phyloP scores from a whole-genome alignment of 2,888 invertebrate genomes.

The Thera britannica region DNA sequence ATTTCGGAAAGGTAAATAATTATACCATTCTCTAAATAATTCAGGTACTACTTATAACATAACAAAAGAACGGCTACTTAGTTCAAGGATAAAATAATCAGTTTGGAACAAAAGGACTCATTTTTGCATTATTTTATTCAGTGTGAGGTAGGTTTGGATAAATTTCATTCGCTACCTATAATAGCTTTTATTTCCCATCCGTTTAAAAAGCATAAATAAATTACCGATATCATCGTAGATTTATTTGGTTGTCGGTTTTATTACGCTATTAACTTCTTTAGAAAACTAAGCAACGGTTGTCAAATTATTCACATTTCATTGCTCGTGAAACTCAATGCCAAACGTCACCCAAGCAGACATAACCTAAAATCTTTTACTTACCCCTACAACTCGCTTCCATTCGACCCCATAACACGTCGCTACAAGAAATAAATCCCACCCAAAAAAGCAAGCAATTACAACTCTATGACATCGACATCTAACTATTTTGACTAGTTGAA shows the following conservation, averaged over 20 bases:
- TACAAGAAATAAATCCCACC: conserved; percentile 38
- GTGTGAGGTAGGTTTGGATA: no score
- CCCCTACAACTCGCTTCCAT: conserved; percentile 32
- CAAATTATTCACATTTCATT: conserved; percentile 44
- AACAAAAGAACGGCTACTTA: no score
- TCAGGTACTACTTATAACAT: neutral
- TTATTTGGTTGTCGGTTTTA: no score
- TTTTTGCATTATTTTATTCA: no score
- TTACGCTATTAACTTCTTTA: no score
- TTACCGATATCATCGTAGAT: no score
- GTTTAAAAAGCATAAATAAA: no score
- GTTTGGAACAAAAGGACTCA: no score
- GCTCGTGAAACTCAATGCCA: conserved; percentile 42
- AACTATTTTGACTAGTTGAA: conserved; percentile 17
- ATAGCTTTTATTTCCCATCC: no score
- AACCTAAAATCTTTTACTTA: conserved; percentile 22
- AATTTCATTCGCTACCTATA: no score
- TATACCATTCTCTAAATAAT: neutral
- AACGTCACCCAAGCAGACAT: conserved; percentile 41
- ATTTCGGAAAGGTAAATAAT: conserved; percentile 3
- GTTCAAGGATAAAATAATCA: no score
- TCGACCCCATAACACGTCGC: conserved; percentile 40
- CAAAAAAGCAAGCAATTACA: conserved; percentile 9
- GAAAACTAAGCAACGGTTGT: neutral
- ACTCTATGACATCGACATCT: conserved; percentile 11